Base-by-base conservation (phyloP, 2,888 invertebrate species). In the Miltochrista miniata region DNA sequence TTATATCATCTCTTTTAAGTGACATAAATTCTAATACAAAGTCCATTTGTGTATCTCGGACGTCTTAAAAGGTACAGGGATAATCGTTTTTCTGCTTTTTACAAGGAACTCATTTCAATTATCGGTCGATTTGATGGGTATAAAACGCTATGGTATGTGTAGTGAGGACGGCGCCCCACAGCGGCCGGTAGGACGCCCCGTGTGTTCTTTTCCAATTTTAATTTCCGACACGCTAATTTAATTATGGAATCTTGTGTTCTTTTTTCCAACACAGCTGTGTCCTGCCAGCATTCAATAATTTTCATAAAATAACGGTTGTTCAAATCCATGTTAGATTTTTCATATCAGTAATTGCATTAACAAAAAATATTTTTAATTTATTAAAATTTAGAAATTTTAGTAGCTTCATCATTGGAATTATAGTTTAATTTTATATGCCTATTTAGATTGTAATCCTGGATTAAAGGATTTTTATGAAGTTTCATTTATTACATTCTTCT, bases 11-110 rank as follows among this genome's bases (percentile, higher is more conserved):
- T 87, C 85, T 83, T 85, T 82, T 87, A 90, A 90, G 90, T 89
- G 90, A 90, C 90, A 91, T 90, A 90, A 91, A 90, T 91, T 90
- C 90, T 90, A 90, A 91, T 91, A 90, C 91, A 89, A 87, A 87
- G 83, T 90, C 91, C 91, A 91, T 90, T 90, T 90, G 90, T 90
- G 88, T 91, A 90, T 91, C 90, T 90, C 90, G 85, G 85, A 85
- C 85, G 87, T 88, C 89, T 89, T 90, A 90, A 91, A 90, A 90
- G 90, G 88, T 87, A 90, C 79, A 76, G 83, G 87, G 86, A 86
- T 90, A 91, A 90, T 90, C 88, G 90, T 88, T 90, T 88, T 88
- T 88, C 88, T 88, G 87, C 86, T 87, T 90, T 90, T 90, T 90
- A 90, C 89, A 90, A 87, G 89, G 90, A 90, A 90, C 91, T 90